Percentiles rank a stretch among this genome's conserved stretches.
Conservation (phyloP, 2,113 vertebrate genomes). For the Pseudorhombus dupliciocellatus region DNA sequence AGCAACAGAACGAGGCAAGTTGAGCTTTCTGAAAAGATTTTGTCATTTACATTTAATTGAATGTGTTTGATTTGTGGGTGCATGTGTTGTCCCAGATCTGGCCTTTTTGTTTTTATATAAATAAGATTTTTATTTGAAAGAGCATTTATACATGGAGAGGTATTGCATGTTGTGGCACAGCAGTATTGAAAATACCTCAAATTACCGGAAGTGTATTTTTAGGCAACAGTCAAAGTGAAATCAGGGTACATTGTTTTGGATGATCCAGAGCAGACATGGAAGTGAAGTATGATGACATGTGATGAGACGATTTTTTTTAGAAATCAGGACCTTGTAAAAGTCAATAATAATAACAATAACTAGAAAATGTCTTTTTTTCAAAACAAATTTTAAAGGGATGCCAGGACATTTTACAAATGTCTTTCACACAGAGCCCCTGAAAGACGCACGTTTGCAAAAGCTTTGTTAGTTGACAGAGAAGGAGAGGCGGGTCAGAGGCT, state of each 20-base stretch:
- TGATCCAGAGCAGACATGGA: slow-evolving; percentile 38
- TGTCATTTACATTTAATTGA: background rate
- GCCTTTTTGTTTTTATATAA: slow-evolving; percentile 7
- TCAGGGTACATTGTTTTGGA: slow-evolving; percentile 66
- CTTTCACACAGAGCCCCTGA: no score
- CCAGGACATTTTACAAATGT: no score
- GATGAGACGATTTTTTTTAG: slow-evolving; percentile 26
- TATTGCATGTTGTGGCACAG: slow-evolving; percentile 41
- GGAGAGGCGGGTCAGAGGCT: no score
- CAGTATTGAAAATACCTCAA: slow-evolving; percentile 73
- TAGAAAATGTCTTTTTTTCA: no score
- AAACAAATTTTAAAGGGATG: no score
- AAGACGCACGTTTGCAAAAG: no score
- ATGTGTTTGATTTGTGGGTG: slow-evolving; percentile 15
- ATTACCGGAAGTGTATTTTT: slow-evolving; percentile 57
- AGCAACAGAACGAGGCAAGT: slow-evolving; percentile 6
- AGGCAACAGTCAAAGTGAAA: slow-evolving; percentile 47
- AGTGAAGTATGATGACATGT: slow-evolving; percentile 21
- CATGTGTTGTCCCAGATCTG: slow-evolving; percentile 21
- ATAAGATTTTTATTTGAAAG: background rate
- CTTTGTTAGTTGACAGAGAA: no score
- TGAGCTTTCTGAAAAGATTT: slow-evolving; percentile 26
- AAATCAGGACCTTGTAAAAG: slow-evolving; percentile 19
- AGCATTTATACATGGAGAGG: slow-evolving; percentile 35
- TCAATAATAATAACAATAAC: background rate